These are phyloP conservation scores for Brachionus paranguensis DNA, from an alignment of 1,140 invertebrate species.

Conservation along the genomic window DNA sequence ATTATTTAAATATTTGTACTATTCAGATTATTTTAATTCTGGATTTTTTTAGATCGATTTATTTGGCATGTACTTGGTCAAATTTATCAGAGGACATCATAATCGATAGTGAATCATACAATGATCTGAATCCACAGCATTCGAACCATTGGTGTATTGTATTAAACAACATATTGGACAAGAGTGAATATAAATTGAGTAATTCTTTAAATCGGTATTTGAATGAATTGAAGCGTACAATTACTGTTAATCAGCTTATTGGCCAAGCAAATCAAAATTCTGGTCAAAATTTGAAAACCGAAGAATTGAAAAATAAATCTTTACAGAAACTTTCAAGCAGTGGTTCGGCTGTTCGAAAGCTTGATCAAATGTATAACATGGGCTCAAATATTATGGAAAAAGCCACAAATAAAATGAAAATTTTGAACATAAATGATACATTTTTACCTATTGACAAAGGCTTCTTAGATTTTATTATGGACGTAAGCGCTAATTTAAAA, in stretches of 20 bases:
- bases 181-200: slow-evolving; percentile 31
- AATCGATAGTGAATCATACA: slow-evolving; percentile 71
- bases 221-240: slow-evolving; percentile 5
- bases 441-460: slow-evolving; percentile 65
- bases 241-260: neutral
- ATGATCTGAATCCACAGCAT: slow-evolving; percentile 76
- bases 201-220: slow-evolving; percentile 11
- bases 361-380: slow-evolving; percentile 24
- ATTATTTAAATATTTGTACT: slow-evolving; percentile 32
- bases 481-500: slow-evolving; percentile 42
- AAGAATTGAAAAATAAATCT: slow-evolving; percentile 23
- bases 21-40: too few species aligned
- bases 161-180: slow-evolving; percentile 11
- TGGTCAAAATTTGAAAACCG: neutral
- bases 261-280: neutral
- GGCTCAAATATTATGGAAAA: slow-evolving; percentile 44
- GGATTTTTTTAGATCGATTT: slow-evolving; percentile 62
- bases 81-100: slow-evolving; percentile 75
- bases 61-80: slow-evolving; percentile 79
- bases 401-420: slow-evolving; percentile 46
- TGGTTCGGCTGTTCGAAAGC: neutral
- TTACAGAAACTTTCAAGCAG: slow-evolving; percentile 5
- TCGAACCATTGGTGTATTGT: slow-evolving; percentile 68
- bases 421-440: slow-evolving; percentile 58
- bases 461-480: slow-evolving; percentile 68